phyloP scores from a whole-genome alignment of 2,888 invertebrate species.

The Onthophagus sagittarius region DNA sequence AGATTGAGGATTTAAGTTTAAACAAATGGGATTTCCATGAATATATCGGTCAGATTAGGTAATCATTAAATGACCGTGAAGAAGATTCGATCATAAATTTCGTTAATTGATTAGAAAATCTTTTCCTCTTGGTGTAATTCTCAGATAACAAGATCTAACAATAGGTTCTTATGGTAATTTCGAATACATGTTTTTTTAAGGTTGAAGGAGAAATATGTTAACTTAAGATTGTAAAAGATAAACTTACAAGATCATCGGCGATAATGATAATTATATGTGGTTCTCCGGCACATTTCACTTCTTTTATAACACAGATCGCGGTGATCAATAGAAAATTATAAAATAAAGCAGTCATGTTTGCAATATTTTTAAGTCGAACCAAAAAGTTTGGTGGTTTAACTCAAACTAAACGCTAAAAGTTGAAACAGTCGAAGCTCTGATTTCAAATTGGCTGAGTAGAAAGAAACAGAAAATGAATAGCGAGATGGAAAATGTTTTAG shows the following conservation, averaged over 20 bases:
- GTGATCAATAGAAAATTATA: slow-evolving; percentile 12
- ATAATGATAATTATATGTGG: slow-evolving; percentile 70
- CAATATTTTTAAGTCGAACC: background rate
- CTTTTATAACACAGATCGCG: background rate
- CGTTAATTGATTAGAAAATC: background rate
- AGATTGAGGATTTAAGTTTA: background rate
- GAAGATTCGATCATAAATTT: background rate
- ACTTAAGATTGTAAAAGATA: background rate
- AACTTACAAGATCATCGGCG: slow-evolving; percentile 73
- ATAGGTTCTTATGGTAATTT: background rate
- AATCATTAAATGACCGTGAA: background rate
- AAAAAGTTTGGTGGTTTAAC: slow-evolving; percentile 1
- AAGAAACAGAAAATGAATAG: no score
- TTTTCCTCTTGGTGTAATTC: background rate
- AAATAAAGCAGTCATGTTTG: background rate
- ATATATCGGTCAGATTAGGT: background rate
- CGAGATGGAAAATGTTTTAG: background rate
- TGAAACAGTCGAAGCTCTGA: no score
- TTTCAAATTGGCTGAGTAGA: no score
- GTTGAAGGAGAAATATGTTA: background rate
- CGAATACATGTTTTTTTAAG: background rate
- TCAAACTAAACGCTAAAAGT: background rate
- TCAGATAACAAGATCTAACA: background rate
- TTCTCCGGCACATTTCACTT: slow-evolving; percentile 29
- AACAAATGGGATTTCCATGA: background rate